These are phyloP conservation scores for Epizoanthus scotinus DNA, from an alignment of 92 coral and sea anemone species.

Conservation along the genomic window DNA sequence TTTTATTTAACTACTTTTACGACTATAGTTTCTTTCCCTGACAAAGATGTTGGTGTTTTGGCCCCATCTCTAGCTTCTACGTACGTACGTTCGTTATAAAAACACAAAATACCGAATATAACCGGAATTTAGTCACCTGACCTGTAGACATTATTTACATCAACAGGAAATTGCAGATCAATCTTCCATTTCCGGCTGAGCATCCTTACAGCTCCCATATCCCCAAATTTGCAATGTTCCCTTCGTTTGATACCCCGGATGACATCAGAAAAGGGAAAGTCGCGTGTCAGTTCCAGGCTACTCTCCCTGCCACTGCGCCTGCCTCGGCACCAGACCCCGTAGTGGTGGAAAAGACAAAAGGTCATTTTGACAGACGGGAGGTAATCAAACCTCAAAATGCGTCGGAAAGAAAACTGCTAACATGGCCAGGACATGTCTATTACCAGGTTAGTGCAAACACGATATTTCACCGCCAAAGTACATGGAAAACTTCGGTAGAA, in stretches of 20 bases:
- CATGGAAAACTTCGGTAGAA: not conserved
- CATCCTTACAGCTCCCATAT: conserved; percentile 90
- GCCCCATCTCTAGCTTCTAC: no score
- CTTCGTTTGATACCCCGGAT: conserved; percentile 85
- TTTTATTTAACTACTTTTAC: no score
- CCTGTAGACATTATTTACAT: not conserved
- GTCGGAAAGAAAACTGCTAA: conserved; percentile 79
- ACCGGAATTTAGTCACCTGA: not conserved
- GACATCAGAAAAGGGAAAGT: conserved; percentile 81
- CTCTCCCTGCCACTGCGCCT: conserved; percentile 84
- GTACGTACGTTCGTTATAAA: no score
- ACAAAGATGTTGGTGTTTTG: no score
- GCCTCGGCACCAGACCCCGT: conserved; percentile 78
- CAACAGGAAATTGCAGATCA: conserved; percentile 68
- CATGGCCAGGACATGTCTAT: conserved; percentile 84
- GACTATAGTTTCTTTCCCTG: no score
- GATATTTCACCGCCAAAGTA: not conserved
- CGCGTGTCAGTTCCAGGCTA: conserved; percentile 59
- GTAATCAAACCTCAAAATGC: conserved; percentile 68
- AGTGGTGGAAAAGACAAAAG: conserved; percentile 83
- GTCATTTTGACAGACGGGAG: conserved; percentile 85
- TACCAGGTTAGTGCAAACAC: conserved; percentile 71
- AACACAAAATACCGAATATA: not conserved
- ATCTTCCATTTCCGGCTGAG: conserved; percentile 81
- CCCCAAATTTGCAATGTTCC: conserved; percentile 80